A percentile compares a stretch with the other conserved stretches of the same genome.
Conservation (phyloP, 2,888 invertebrate genomes). For the Lasioglossum pauxillum region DNA sequence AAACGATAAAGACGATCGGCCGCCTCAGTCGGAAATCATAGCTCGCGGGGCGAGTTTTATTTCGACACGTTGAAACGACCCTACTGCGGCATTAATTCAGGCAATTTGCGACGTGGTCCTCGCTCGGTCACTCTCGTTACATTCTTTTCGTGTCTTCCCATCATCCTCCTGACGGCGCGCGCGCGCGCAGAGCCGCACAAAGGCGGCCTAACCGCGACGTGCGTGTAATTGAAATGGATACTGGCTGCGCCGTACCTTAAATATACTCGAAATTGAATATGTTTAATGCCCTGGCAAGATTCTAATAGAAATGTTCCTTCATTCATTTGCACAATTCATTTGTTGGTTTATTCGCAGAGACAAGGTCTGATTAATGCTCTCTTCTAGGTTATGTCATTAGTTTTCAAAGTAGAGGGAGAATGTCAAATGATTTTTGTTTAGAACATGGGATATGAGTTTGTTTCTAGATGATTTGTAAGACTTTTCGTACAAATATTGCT, state of each 20-base stretch:
- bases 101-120: slow-evolving; percentile 80
- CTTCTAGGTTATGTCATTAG: background rate
- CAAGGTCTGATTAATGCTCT: background rate
- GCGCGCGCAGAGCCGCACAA: background rate
- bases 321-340: background rate
- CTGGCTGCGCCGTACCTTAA: background rate
- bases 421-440: background rate
- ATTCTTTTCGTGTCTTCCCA: slow-evolving; percentile 63
- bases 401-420: too few relatives aligned
- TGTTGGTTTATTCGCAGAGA: background rate
- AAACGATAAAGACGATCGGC: background rate
- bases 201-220: background rate
- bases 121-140: slow-evolving; percentile 68
- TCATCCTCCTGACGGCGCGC: slow-evolving; percentile 19
- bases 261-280: background rate
- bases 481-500: background rate
- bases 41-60: slow-evolving; percentile 67
- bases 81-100: slow-evolving; percentile 79
- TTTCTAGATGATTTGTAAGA: background rate
- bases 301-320: background rate
- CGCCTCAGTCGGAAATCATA: slow-evolving; percentile 8
- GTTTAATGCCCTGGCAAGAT: background rate
- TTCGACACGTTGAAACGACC: slow-evolving; percentile 74
- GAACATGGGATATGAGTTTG: background rate
- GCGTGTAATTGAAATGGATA: slow-evolving; percentile 9